Conservation (phyloP, 2,113 vertebrate genomes). For the Boleophthalmus pectinirostris region DNA sequence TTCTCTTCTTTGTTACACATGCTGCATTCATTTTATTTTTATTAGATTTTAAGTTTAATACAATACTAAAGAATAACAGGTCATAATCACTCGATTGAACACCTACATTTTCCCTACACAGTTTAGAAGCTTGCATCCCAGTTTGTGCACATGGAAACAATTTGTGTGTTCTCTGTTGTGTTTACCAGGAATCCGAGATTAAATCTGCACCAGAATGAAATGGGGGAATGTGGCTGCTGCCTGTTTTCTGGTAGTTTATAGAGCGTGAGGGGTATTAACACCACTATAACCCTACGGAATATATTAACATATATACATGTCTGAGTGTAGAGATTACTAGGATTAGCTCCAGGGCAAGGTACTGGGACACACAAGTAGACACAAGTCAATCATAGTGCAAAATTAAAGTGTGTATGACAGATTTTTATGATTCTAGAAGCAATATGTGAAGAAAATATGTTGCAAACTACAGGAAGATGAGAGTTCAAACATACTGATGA, state of each 20-base stretch:
- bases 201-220: slow-evolving; percentile 52
- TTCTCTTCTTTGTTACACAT: no score
- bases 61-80: background rate
- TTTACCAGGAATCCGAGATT: slow-evolving; percentile 54
- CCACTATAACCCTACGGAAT: slow-evolving; percentile 36
- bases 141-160: slow-evolving; percentile 63
- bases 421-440: no score
- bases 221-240: slow-evolving; percentile 35
- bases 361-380: slow-evolving; percentile 9
- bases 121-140: background rate
- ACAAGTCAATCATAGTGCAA: slow-evolving; percentile 13
- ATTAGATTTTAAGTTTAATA: background rate
- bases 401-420: background rate
- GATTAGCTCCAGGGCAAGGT: slow-evolving; percentile 22
- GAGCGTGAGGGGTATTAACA: slow-evolving; percentile 54
- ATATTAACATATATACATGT: slow-evolving; percentile 49
- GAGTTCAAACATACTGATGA: no score
- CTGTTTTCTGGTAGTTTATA: slow-evolving; percentile 51
- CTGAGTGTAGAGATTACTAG: slow-evolving; percentile 31
- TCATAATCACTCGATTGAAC: background rate
- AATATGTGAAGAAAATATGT: no score
- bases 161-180: slow-evolving; percentile 50
- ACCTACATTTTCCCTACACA: background rate
- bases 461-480: no score
- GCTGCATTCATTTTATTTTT: no score